Evolutionary conservation across 2,113 vertebrate species (phyloP), one percentile per base, ranked within the genome.

Genomic region (Gallinago undulata): DNA sequence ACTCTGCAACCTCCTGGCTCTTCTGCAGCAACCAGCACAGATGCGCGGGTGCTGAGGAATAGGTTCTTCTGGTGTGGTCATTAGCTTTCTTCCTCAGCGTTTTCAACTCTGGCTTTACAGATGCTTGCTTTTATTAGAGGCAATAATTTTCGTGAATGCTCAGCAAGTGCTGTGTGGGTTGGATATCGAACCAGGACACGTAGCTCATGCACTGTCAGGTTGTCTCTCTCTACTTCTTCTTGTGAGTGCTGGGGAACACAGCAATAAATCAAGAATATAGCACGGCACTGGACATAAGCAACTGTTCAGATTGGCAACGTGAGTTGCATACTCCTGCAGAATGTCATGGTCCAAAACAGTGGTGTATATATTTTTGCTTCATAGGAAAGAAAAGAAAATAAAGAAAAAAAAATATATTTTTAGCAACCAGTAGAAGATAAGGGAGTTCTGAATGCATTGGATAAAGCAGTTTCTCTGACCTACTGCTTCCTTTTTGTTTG

Each of bases 1-100:
- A 2, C 33, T 0, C 0, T 25, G 25, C 1, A 1, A 64, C 48
- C 21, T 67, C 22, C 31, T 50, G 64, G 13, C 4, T 89, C 8
- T 51, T 23, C 63, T 59, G 28, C 60, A 47, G 56, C 17, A 41
- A 37, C 17, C 5, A 7, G 22, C 43, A 57, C 0, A 2, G 23
- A 12, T 0, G 0, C 17, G 19, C 23, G 55, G 30, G 23, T 28
- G 11, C 33, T 51, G 33, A 21, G 8, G 30, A 87, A 7, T 0
- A 53, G 56, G 19, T 8, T 66, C 7, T 74, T 19, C 55, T 74
- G 47, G 19, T 88, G 64, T 8, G 13, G 31, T 28, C 50, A 47
- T 70, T 43, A 74, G 50, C 56, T 55, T 92, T 57, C 9, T 74
- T 19, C 27, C 41, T 76, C 1, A 0, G 18, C 35, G 35, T 41